Percentiles rank a stretch among this genome's conserved stretches.
Evolutionary conservation across 2,113 vertebrate species (phyloP).

Genomic region (Phrynosoma platyrhinos): DNA sequence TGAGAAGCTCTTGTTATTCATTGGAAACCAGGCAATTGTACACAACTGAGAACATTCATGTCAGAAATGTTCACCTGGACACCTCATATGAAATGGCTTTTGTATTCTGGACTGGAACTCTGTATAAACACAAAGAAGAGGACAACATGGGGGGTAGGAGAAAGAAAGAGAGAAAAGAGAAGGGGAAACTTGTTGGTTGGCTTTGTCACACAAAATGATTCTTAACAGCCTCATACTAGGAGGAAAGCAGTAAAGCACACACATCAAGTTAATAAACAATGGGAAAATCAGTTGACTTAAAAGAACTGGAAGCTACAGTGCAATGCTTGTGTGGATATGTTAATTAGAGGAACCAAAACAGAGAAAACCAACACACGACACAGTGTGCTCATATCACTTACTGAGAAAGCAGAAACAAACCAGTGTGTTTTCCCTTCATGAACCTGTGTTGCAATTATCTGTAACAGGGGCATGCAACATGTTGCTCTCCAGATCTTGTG

Average conservation of each 20-base stretch:
- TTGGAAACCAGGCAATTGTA: slow-evolving; percentile 12
- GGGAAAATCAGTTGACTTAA: neutral
- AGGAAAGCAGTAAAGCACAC: neutral
- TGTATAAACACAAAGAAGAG: slow-evolving; percentile 24
- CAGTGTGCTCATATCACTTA: neutral
- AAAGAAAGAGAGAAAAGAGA: neutral
- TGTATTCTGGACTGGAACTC: neutral
- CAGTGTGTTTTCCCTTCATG: neutral
- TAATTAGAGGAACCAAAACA: neutral
- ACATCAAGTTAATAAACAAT: neutral
- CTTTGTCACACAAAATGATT: slow-evolving; percentile 9
- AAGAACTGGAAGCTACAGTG: slow-evolving; percentile 1
- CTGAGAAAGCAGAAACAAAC: neutral
- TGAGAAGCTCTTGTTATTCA: slow-evolving; percentile 23
- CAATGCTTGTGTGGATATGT: neutral
- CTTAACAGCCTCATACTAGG: rapidly evolving
- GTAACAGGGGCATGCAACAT: no score
- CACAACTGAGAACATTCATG: slow-evolving; percentile 21
- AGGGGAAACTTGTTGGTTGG: neutral
- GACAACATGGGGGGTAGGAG: neutral
- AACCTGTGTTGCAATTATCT: no score
- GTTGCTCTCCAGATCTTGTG: no score
- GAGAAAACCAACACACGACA: neutral
- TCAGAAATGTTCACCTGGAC: slow-evolving; percentile 10
- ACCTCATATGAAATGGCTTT: slow-evolving; percentile 9